Percentiles rank a stretch among this genome's conserved stretches.
Conservation (phyloP, 35 echinoderm and acorn worm genomes). For the Chiridota heheva region DNA sequence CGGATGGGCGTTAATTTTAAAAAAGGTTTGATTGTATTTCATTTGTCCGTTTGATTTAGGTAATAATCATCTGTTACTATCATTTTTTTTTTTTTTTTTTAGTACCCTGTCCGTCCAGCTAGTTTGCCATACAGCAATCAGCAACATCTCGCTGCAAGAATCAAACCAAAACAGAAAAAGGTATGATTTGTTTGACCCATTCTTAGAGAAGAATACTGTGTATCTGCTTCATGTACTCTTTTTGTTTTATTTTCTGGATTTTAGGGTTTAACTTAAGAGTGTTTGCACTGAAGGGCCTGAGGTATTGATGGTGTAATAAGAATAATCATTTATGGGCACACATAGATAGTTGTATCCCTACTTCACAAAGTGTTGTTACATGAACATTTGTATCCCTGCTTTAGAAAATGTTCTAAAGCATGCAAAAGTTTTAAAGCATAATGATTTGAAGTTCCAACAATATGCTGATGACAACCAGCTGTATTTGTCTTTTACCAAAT, state of each 20-base stretch:
- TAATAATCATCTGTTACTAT: neutral
- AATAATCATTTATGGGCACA: too few species aligned
- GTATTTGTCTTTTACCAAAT: too few species aligned
- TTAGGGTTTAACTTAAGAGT: neutral
- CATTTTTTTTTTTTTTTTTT: neutral
- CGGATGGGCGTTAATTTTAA: too few species aligned
- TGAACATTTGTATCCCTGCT: too few species aligned
- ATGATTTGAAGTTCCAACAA: too few species aligned
- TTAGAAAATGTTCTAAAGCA: too few species aligned
- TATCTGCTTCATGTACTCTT: neutral
- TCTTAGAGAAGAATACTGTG: neutral
- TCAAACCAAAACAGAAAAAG: constrained; percentile 94
- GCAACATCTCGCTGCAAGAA: constrained; percentile 48
- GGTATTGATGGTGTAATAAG: neutral
- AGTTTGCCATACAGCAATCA: constrained; percentile 83
- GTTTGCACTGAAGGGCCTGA: neutral
- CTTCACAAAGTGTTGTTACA: too few species aligned
- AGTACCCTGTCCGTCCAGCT: constrained; percentile 86
- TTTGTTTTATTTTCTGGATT: neutral
- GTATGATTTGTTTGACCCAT: constrained; percentile 15
- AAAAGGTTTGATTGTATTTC: neutral
- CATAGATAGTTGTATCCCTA: too few species aligned
- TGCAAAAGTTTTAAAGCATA: too few species aligned
- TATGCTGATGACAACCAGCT: too few species aligned
- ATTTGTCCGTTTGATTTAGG: neutral